phyloP scores from a whole-genome alignment of 2,888 invertebrate species.

The Phyllotreta striolata region DNA sequence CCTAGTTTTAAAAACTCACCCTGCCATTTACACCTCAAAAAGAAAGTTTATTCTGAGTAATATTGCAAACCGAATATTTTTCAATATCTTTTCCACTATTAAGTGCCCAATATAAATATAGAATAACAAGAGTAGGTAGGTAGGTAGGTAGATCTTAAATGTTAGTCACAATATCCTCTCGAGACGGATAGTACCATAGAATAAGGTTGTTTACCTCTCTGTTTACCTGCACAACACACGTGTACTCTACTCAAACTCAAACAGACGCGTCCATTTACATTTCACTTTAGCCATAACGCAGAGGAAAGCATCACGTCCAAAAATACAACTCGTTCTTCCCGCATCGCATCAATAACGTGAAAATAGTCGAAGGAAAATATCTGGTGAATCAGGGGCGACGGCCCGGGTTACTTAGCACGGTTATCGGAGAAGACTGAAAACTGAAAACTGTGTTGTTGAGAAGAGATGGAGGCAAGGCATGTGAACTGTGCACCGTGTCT shows the following conservation, averaged over 20 bases:
- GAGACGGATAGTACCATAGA: conserved; percentile 18
- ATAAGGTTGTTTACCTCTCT: conserved; percentile 48
- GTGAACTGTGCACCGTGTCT: conserved; percentile 31
- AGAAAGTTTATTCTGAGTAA: no score
- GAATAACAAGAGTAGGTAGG: background rate
- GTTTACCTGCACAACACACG: conserved; percentile 45
- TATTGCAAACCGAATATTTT: no score
- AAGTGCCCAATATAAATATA: no score
- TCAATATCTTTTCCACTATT: no score
- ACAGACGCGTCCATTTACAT: conserved; percentile 36
- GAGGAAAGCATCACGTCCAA: conserved; percentile 27
- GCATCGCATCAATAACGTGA: conserved; percentile 18
- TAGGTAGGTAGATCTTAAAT: background rate
- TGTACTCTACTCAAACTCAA: conserved; percentile 42
- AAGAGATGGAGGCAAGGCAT: conserved; percentile 30
- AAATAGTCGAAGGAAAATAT: conserved; percentile 19
- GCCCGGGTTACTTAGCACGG: conserved; percentile 34
- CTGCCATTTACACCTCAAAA: no score
- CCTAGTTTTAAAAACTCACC: no score
- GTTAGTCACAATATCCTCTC: conserved; percentile 16
- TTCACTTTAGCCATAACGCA: conserved; percentile 27
- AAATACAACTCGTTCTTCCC: conserved; percentile 22
- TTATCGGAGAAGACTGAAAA: conserved; percentile 18
- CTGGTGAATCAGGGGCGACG: conserved; percentile 38
- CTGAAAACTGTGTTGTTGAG: background rate